phyloP scores from a whole-genome alignment of 2,113 vertebrate species.

The Hippocampus comes region DNA sequence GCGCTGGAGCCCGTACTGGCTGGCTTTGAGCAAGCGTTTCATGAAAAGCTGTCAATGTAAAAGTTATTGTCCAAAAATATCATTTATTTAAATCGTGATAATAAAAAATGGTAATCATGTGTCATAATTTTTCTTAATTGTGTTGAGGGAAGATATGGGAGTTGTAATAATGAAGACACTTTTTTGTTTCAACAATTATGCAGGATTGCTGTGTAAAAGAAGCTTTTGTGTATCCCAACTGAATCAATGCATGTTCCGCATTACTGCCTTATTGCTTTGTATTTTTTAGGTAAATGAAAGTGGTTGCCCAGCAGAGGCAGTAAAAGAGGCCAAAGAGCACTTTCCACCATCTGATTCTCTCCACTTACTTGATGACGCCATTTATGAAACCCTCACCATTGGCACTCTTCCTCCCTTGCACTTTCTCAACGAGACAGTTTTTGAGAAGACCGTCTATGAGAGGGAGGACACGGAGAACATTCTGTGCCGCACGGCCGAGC shows the following conservation, averaged over 20 bases:
- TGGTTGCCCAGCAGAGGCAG: slow-evolving; percentile 15
- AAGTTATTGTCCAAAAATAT: no score
- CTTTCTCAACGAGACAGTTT: slow-evolving; percentile 73
- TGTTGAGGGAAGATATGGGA: no score
- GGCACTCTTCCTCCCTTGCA: slow-evolving; percentile 70
- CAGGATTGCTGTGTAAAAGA: background rate
- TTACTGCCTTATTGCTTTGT: slow-evolving; percentile 13
- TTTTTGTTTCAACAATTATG: no score
- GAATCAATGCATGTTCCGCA: background rate
- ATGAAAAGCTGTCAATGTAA: no score
- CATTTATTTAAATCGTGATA: no score
- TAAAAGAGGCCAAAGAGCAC: slow-evolving; percentile 69
- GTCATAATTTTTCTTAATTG: no score
- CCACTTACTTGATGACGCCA: slow-evolving; percentile 47
- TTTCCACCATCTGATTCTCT: slow-evolving; percentile 43
- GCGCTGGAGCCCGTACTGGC: no score
- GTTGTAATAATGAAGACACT: no score
- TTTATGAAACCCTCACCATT: slow-evolving; percentile 66
- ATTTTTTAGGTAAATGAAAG: slow-evolving; percentile 46
- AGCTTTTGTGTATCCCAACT: slow-evolving; percentile 5
- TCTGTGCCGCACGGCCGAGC: slow-evolving; percentile 70
- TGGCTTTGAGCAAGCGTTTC: no score
- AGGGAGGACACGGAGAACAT: slow-evolving; percentile 75
- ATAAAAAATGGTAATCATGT: no score
- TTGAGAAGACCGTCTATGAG: slow-evolving; percentile 68